phyloP scores from a whole-genome alignment of 2,113 vertebrate species.

The Heliornis fulica region DNA sequence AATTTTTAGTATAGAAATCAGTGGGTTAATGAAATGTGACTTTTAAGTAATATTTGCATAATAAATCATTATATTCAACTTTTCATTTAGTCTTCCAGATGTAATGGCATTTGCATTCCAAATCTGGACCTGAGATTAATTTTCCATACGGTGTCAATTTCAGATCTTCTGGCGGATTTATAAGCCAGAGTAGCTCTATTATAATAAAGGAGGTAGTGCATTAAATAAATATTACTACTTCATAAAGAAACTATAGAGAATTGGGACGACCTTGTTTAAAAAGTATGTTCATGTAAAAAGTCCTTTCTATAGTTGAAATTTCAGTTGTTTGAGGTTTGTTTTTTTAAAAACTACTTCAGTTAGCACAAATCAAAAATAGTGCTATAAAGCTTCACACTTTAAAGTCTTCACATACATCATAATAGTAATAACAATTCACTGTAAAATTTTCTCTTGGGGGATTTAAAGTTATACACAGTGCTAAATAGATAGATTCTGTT shows the following conservation, averaged over 20 bases:
- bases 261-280: neutral
- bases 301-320: neutral
- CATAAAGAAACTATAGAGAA: neutral
- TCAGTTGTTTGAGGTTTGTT: neutral
- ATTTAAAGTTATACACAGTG: neutral
- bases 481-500: neutral
- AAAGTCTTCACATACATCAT: neutral
- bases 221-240: neutral
- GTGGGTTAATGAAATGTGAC: neutral
- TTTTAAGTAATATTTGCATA: neutral
- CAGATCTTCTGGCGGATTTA: neutral
- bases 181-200: neutral
- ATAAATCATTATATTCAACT: neutral
- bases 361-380: neutral
- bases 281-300: neutral
- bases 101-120: neutral
- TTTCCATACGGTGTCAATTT: neutral
- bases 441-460: neutral
- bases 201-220: neutral
- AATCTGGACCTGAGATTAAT: neutral
- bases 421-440: conserved; percentile 5
- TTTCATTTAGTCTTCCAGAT: neutral
- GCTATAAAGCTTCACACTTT: neutral
- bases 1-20: neutral
- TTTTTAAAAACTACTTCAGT: neutral